Conservation (phyloP, 2,113 vertebrate species). For the Heterotis niloticus region DNA sequence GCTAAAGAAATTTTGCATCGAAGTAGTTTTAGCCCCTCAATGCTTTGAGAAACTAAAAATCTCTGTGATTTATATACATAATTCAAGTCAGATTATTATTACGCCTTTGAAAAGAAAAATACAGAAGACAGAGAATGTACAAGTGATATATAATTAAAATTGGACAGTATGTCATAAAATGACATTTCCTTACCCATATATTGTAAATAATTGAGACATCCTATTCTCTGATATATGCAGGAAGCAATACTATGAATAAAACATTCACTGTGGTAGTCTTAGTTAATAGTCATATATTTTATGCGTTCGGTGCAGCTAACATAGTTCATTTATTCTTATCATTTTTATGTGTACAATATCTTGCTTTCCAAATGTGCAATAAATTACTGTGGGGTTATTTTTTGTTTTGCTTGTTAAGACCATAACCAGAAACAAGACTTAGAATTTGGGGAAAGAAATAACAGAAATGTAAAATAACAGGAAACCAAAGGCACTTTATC, state of each 20-base stretch:
- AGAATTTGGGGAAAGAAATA: neutral
- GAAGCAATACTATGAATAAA: constrained; percentile 26
- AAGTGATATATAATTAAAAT: constrained; percentile 24
- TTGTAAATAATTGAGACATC: constrained; percentile 27
- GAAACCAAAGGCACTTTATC: neutral
- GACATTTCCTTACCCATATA: constrained; percentile 26
- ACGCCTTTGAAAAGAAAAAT: constrained; percentile 21
- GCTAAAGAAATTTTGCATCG: neutral
- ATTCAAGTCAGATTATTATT: constrained; percentile 23
- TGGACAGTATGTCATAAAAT: constrained; percentile 24
- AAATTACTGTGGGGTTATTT: constrained; percentile 6
- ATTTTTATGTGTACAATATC: constrained; percentile 15
- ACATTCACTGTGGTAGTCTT: constrained; percentile 22
- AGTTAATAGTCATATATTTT: constrained; percentile 26
- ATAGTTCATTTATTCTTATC: constrained; percentile 21
- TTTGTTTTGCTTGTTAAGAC: constrained; percentile 20
- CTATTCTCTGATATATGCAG: constrained; percentile 19
- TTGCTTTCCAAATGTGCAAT: constrained; percentile 15
- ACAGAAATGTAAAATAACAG: neutral
- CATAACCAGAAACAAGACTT: neutral
- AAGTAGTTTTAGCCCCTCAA: neutral
- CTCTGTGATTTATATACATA: constrained; percentile 19
- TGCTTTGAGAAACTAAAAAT: constrained; percentile 8
- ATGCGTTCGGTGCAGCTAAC: constrained; percentile 11
- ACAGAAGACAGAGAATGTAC: constrained; percentile 16